Percentiles rank a stretch among this genome's conserved stretches.
Conservation (phyloP, 2,113 vertebrate species). For the Sakesphorus luctuosus region DNA sequence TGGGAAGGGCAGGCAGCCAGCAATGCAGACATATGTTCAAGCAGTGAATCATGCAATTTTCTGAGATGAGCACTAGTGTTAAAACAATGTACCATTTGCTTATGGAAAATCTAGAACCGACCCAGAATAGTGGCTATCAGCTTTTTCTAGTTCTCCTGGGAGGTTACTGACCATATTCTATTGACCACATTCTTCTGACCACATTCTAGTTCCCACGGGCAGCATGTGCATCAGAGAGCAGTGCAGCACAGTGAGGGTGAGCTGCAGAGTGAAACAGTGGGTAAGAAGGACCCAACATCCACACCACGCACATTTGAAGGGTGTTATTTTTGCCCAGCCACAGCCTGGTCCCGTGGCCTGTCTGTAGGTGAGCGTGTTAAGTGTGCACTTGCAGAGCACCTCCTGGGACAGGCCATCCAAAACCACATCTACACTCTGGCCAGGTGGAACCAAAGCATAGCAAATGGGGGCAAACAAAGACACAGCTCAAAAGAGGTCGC, state of each 20-base stretch:
- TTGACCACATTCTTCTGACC: background rate
- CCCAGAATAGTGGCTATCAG: background rate
- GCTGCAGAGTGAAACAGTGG: background rate
- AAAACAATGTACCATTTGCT: background rate
- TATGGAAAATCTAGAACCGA: background rate
- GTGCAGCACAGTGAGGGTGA: background rate
- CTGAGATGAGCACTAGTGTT: background rate
- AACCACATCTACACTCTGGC: fast-evolving
- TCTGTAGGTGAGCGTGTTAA: fast-evolving
- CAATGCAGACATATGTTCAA: background rate
- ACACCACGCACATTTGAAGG: background rate
- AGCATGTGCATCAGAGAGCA: background rate
- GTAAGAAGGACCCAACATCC: background rate
- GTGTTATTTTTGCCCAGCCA: background rate
- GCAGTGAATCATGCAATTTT: background rate
- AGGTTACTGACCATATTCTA: background rate
- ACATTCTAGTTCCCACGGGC: background rate
- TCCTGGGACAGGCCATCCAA: background rate
- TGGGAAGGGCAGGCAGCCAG: background rate
- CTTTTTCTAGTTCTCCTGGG: background rate
- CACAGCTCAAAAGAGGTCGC: background rate
- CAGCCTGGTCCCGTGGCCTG: background rate
- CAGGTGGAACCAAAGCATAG: background rate
- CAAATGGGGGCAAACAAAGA: background rate
- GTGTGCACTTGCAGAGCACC: background rate